phyloP scores from a whole-genome alignment of 2,113 vertebrate species.

The Panthera tigris region DNA sequence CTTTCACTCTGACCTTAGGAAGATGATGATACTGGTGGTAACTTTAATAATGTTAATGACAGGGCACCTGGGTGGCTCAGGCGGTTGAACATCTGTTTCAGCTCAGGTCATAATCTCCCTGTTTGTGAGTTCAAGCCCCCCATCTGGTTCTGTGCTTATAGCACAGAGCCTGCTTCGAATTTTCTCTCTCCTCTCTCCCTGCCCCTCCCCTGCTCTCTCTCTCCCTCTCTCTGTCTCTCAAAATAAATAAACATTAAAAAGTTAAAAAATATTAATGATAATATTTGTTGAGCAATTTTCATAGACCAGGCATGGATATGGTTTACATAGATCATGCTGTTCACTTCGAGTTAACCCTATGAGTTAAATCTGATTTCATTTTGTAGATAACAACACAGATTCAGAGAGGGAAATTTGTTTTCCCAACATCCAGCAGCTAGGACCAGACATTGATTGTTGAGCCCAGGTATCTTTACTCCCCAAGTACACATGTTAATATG shows the following conservation, averaged over 20 bases:
- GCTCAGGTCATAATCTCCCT: too few species aligned
- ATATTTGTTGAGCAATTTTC: neutral
- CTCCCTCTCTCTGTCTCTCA: too few species aligned
- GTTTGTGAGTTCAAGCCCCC: too few species aligned
- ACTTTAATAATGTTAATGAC: neutral
- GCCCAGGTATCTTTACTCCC: neutral
- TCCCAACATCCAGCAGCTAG: neutral
- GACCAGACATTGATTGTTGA: neutral
- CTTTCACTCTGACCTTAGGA: slow-evolving; percentile 12
- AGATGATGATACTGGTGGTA: neutral
- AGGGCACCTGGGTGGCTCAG: too few species aligned
- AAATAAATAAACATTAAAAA: too few species aligned
- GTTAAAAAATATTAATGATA: neutral
- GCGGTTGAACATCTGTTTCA: too few species aligned
- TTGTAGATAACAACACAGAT: neutral
- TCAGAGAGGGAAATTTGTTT: neutral
- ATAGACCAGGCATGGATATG: neutral
- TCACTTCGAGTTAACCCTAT: neutral
- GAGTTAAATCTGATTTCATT: neutral
- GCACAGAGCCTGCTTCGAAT: too few species aligned
- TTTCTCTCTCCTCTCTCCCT: too few species aligned
- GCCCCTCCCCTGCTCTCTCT: too few species aligned
- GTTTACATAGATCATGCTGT: neutral
- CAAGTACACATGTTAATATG: neutral
- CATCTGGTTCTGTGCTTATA: too few species aligned